Percentiles rank a stretch among this genome's conserved stretches.
phyloP scores from a whole-genome alignment of 2,797 vertebrate species.

The Silurus aristotelis region DNA sequence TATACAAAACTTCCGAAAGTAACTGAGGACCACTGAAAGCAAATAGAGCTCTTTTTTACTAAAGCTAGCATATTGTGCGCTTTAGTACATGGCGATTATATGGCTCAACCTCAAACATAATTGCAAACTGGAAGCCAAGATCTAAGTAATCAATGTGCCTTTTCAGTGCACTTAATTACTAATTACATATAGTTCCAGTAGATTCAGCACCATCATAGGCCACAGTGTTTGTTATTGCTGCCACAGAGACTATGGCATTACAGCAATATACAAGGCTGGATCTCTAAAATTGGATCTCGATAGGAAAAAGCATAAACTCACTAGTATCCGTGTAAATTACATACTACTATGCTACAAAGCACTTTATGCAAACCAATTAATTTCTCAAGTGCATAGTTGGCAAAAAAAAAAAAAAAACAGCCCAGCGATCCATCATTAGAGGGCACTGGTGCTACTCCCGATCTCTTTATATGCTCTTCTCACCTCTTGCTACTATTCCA shows the following conservation, averaged over 20 bases:
- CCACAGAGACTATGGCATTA: background rate
- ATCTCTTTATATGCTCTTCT: constrained; percentile 26
- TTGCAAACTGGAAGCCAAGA: constrained; percentile 32
- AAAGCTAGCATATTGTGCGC: constrained; percentile 6
- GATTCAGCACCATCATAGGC: constrained; percentile 9
- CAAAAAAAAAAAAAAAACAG: constrained; percentile 6
- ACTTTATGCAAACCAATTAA: constrained; percentile 33
- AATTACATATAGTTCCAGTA: constrained; percentile 43
- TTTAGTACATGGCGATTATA: constrained; percentile 20
- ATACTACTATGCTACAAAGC: background rate
- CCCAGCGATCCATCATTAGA: constrained; percentile 40
- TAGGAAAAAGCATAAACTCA: constrained; percentile 12
- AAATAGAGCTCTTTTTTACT: constrained; percentile 4
- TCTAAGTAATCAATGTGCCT: constrained; percentile 47
- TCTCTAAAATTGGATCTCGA: background rate
- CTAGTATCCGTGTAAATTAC: background rate
- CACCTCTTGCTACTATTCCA: constrained; percentile 11
- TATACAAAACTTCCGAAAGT: background rate
- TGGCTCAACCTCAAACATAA: constrained; percentile 28
- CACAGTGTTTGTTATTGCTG: background rate
- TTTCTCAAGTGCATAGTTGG: constrained; percentile 28
- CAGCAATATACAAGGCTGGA: background rate
- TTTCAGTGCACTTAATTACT: constrained; percentile 56
- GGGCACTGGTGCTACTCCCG: constrained; percentile 28
- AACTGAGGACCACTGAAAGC: background rate